Evolutionary conservation across 2,888 invertebrate species (phyloP).

Genomic region (Pollenia angustigena): DNA sequence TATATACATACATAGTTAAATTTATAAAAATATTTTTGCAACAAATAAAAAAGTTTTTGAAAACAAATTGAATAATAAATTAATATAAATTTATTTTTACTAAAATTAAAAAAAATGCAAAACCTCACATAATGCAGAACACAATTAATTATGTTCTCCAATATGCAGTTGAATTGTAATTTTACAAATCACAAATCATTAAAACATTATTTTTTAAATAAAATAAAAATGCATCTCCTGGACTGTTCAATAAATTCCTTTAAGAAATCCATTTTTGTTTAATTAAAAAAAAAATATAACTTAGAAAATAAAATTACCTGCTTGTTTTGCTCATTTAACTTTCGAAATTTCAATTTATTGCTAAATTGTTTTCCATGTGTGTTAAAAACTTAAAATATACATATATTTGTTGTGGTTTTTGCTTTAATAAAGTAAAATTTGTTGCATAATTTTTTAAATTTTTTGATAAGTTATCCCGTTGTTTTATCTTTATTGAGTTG

Average conservation of each 20-base stretch:
- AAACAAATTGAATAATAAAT: too few relatives aligned
- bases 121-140: too few relatives aligned
- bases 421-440: constrained; percentile 72
- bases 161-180: too few relatives aligned
- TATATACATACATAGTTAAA: too few relatives aligned
- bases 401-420: constrained; percentile 59
- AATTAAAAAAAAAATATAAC: constrained; percentile 18
- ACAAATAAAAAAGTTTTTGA: too few relatives aligned
- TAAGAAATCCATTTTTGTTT: constrained; percentile 43
- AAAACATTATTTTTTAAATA: background rate
- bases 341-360: constrained; percentile 38
- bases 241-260: constrained; percentile 44
- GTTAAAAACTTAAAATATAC: constrained; percentile 27
- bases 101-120: too few relatives aligned
- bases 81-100: too few relatives aligned
- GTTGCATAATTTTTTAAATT: constrained; percentile 68
- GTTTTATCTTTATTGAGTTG: constrained; percentile 70
- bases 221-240: background rate
- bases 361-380: constrained; percentile 15
- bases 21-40: too few relatives aligned
- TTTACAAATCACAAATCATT: background rate
- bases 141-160: too few relatives aligned
- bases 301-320: constrained; percentile 50
- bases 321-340: constrained; percentile 9
- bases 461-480: constrained; percentile 51